Evolutionary conservation across 2,888 invertebrate species (phyloP).

Genomic region (Brenthis ino): DNA sequence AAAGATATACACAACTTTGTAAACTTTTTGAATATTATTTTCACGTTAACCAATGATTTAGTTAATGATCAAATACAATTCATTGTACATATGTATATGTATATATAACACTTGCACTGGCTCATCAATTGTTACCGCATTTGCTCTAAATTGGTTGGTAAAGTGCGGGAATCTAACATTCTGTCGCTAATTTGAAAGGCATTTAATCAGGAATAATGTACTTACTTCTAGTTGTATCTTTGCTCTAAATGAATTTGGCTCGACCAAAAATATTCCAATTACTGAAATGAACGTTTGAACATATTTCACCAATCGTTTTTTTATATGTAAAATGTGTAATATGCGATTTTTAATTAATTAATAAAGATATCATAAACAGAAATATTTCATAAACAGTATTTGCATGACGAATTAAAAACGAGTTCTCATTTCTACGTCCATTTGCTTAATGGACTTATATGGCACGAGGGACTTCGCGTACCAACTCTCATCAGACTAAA

Average conservation of each 20-base stretch:
- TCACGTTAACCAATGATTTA: background rate
- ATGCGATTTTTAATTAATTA: constrained; percentile 10
- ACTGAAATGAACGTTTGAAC: background rate
- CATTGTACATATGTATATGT: background rate
- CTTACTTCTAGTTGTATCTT: background rate
- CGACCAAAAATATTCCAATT: background rate
- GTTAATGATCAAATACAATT: background rate
- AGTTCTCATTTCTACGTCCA: constrained; percentile 75
- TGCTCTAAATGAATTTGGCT: background rate
- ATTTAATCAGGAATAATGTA: background rate
- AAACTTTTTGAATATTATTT: too few relatives aligned
- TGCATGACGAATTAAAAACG: constrained; percentile 78
- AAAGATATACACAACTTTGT: too few relatives aligned
- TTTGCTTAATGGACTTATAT: constrained; percentile 79
- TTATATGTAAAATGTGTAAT: too few relatives aligned
- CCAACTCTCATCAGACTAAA: constrained; percentile 57
- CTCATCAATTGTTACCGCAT: background rate
- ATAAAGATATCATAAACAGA: constrained; percentile 37
- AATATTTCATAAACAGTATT: constrained; percentile 67
- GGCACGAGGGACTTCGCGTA: constrained; percentile 71
- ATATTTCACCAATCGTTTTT: too few relatives aligned
- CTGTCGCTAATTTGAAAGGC: background rate
- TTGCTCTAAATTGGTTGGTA: background rate
- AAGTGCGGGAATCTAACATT: background rate
- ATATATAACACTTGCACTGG: background rate